Percentiles rank a stretch among this genome's conserved stretches.
These are phyloP conservation scores for Trichogramma pretiosum DNA, from an alignment of 1,140 invertebrate genomes.

Conservation along the genomic window DNA sequence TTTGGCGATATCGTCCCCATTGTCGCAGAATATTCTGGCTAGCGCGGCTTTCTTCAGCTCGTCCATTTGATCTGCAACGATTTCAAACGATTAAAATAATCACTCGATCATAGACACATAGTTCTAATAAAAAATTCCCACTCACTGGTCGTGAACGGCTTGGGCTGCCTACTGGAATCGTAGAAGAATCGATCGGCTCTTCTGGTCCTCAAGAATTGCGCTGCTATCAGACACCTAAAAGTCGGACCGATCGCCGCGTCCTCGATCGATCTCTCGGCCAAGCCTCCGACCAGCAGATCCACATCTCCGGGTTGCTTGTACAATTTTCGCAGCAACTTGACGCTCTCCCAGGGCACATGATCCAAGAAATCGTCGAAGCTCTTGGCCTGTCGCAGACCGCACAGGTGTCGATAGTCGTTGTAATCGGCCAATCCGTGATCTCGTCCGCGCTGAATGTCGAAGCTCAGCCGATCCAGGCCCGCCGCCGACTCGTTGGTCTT, in stretches of 20 bases:
- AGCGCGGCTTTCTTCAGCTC: slow-evolving; percentile 64
- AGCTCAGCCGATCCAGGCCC: slow-evolving; percentile 59
- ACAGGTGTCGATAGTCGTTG: slow-evolving; percentile 66
- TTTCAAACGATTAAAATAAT: too few species aligned
- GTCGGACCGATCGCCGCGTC: slow-evolving; percentile 72
- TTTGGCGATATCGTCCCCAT: slow-evolving; percentile 55
- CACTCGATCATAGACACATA: too few species aligned
- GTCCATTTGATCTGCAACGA: slow-evolving; percentile 56
- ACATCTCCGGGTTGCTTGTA: slow-evolving; percentile 65
- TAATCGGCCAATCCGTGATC: slow-evolving; percentile 87
- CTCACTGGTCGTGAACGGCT: slow-evolving; percentile 53
- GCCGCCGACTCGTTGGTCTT: slow-evolving; percentile 29
- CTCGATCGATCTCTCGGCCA: slow-evolving; percentile 58
- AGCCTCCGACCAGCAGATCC: slow-evolving; percentile 74
- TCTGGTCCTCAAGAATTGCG: slow-evolving; percentile 71
- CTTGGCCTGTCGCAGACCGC: slow-evolving; percentile 53
- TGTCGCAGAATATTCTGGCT: slow-evolving; percentile 69
- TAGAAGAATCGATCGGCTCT: slow-evolving; percentile 74
- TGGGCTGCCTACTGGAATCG: slow-evolving; percentile 54
- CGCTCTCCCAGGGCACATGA: slow-evolving; percentile 49
- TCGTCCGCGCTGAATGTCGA: slow-evolving; percentile 72
- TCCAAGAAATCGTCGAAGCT: slow-evolving; percentile 50
- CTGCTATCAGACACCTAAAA: slow-evolving; percentile 75
- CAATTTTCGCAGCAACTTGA: slow-evolving; percentile 42
- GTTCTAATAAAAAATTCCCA: too few species aligned